These are phyloP conservation scores for Drosophila varians DNA, from an alignment of 1,140 invertebrate species.

Conservation along the genomic window DNA sequence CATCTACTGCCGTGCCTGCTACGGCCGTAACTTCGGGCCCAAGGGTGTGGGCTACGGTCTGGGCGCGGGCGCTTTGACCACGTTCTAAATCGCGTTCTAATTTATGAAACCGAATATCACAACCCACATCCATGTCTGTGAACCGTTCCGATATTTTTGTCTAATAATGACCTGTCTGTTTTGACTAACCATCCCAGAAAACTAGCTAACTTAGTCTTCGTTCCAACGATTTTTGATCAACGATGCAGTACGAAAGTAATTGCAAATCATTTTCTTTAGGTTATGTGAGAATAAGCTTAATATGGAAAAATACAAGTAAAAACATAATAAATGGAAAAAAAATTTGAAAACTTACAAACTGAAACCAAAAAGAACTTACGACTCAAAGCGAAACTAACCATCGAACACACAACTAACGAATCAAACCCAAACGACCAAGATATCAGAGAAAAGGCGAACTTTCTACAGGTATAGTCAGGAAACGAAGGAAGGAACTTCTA, in stretches of 20 bases:
- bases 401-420: constrained; percentile 63
- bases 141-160: constrained; percentile 59
- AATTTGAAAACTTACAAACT: constrained; percentile 30
- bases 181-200: constrained; percentile 48
- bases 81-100: constrained; percentile 86
- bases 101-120: constrained; percentile 11
- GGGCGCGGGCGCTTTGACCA: constrained; percentile 93
- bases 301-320: constrained; percentile 40
- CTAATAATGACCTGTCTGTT: constrained; percentile 36
- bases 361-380: constrained; percentile 48
- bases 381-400: constrained; percentile 52
- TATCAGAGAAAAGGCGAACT: constrained; percentile 10
- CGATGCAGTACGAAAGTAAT: constrained; percentile 42
- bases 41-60: constrained; percentile 96
- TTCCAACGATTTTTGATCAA: constrained; percentile 81
- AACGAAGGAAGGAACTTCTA: constrained; percentile 28
- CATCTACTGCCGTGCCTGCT: constrained; percentile 97
- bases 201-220: constrained; percentile 74
- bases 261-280: constrained; percentile 64
- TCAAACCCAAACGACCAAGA: constrained; percentile 4
- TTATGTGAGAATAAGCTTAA: constrained; percentile 79
- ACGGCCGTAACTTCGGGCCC: constrained; percentile 95
- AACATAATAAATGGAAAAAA: constrained; percentile 31
- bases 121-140: constrained; percentile 32
- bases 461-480: constrained; percentile 30